Percentiles rank a stretch among this genome's conserved stretches.
phyloP scores from a whole-genome alignment of 2,888 invertebrate species.

The Hirtodrosophila confusa region DNA sequence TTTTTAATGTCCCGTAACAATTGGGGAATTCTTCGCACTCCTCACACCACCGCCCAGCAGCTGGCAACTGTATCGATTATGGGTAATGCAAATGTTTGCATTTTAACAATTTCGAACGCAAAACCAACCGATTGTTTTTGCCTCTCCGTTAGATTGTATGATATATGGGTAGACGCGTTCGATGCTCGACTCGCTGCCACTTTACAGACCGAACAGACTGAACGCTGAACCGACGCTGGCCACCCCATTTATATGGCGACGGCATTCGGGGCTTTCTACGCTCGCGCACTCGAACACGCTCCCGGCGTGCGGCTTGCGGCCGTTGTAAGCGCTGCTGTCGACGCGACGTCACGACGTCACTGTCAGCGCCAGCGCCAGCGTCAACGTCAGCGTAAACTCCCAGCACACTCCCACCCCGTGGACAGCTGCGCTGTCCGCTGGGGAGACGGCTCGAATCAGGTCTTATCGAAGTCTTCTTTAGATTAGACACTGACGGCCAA shows the following conservation, averaged over 20 bases:
- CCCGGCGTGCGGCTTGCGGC: constrained; percentile 30
- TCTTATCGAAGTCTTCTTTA: constrained; percentile 64
- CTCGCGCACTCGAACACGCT: constrained; percentile 49
- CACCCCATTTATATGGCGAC: constrained; percentile 73
- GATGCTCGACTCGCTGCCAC: constrained; percentile 53
- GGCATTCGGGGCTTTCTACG: constrained; percentile 47
- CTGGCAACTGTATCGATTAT: constrained; percentile 26
- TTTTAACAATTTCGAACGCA: constrained; percentile 42
- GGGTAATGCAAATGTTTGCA: constrained; percentile 42
- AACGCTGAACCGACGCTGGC: constrained; percentile 69
- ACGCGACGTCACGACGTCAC: not conserved
- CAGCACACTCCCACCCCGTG: constrained; percentile 48
- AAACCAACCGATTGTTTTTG: constrained; percentile 18
- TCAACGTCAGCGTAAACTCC: constrained; percentile 39
- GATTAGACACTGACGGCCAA: constrained; percentile 42
- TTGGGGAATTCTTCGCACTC: constrained; percentile 16
- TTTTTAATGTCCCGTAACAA: constrained; percentile 47
- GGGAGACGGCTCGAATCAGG: constrained; percentile 32
- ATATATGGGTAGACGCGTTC: constrained; percentile 9
- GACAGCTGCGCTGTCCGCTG: constrained; percentile 24
- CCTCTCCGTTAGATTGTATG: not conserved
- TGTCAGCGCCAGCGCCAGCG: constrained; percentile 17
- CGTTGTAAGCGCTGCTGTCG: constrained; percentile 18
- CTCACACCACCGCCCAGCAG: constrained; percentile 26
- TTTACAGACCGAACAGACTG: constrained; percentile 78